Evolutionary conservation across 92 coral and sea anemone genomes (phyloP), one percentile per base, ranked within the genome.

Genomic region (Scolanthus callimorphus): DNA sequence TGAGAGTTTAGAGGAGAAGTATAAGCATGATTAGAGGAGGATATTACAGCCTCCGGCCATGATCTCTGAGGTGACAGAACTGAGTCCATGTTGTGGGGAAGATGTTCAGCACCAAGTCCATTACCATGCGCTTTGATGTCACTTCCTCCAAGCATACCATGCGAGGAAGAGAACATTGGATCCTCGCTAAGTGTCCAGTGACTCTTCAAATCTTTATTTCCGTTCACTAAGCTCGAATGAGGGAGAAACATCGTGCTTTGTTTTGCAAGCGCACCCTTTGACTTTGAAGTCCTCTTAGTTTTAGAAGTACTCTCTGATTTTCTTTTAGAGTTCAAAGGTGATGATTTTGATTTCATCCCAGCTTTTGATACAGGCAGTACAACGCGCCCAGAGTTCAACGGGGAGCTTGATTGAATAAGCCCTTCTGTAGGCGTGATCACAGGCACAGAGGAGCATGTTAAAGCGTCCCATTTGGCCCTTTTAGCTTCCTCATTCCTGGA

Each of bases 151-250:
- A 79, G 58, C 65, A 83, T 70, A 55, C 63, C 79, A 29, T 87
- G 90, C 0, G 95, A 78, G 1, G 86, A 80, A 17, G 95, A 87
- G 65, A 87, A 83, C 95, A 87, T 87, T 20, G 95, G 95, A 65
- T 87, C 95, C 55, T 78, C 75, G 67, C 58, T 83, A 24, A 87
- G 62, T 0, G 90, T 74, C 48, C 82, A 70, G 39, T 76, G 74
- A 45, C 67, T 65, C 0, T 73, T 72, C 26, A 71, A 64, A n/a
- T 59, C 64, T 49, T 69, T 69, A 20, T 54, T 59, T 29, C 62
- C 82, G 21, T 60, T 57, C 31, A 65, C 73, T 15, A 86, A 44
- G 34, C 58, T 73, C 48, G 71, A 76, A 30, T 83, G 71, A 20
- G 90, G 79, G 13, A 77, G 47, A 55, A 88, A 59, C 51, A 56